A percentile compares a stretch with the other conserved stretches of the same genome.
Conservation (phyloP, 2,797 vertebrate species). For the Halcyon badia region DNA sequence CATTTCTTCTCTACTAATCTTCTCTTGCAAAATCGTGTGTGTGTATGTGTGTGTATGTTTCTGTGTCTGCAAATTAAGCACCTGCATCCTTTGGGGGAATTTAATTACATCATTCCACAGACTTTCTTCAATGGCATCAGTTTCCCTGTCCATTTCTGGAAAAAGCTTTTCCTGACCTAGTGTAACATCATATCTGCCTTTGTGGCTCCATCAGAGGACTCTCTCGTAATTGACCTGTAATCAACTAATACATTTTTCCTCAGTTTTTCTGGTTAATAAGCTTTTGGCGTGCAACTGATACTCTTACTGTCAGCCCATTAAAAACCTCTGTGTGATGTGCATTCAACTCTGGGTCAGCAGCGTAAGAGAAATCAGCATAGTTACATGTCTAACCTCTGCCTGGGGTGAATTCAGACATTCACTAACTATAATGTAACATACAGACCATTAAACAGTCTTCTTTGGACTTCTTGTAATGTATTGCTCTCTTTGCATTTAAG, state of each 20-base stretch:
- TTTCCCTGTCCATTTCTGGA: neutral
- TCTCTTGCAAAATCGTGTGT: neutral
- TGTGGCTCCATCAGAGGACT: neutral
- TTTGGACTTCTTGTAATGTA: neutral
- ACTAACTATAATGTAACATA: neutral
- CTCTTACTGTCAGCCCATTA: neutral
- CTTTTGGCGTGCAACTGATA: neutral
- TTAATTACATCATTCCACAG: neutral
- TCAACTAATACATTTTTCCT: neutral
- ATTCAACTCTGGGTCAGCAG: neutral
- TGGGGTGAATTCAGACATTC: neutral
- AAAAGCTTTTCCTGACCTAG: neutral
- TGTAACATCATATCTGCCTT: neutral
- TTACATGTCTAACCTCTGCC: neutral
- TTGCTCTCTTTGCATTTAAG: neutral
- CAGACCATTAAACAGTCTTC: neutral
- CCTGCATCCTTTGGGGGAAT: neutral
- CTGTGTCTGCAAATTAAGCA: neutral
- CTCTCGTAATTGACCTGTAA: neutral
- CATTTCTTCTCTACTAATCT: neutral
- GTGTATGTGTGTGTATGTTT: no score
- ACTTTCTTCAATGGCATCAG: neutral
- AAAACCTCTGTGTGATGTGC: neutral
- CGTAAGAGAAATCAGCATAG: neutral
- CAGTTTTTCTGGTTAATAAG: neutral